phyloP scores from a whole-genome alignment of 23 tunicate species.

The Styela clava region DNA sequence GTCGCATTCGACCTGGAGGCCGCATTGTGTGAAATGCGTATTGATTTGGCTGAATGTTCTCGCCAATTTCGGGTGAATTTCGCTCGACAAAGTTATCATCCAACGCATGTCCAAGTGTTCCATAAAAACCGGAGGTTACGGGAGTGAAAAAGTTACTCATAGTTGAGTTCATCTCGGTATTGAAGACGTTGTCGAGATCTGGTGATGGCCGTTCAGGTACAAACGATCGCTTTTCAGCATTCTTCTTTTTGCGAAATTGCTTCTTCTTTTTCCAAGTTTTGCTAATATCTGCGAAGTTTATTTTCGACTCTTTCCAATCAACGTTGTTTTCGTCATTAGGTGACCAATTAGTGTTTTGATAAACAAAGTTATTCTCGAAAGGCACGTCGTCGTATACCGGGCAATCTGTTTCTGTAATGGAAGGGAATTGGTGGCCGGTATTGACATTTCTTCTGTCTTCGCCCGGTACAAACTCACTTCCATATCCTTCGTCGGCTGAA shows the following conservation, averaged over 20 bases:
- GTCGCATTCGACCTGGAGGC: constrained; percentile 67
- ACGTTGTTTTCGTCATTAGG: not conserved
- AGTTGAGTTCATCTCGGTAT: not conserved
- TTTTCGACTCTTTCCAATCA: constrained; percentile 2
- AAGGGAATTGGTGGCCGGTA: not conserved
- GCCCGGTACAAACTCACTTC: not conserved
- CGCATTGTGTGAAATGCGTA: constrained; percentile 60
- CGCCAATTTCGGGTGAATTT: not conserved
- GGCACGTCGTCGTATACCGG: not conserved
- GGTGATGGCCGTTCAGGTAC: not conserved
- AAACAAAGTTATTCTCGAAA: not conserved
- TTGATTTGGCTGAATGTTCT: not conserved
- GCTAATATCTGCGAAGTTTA: not conserved
- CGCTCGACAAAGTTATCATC: constrained; percentile 5
- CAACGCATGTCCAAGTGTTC: not conserved
- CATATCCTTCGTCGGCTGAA: not conserved
- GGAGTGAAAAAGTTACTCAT: not conserved
- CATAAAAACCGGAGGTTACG: not conserved
- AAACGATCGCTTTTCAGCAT: not conserved
- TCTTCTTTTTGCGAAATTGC: not conserved
- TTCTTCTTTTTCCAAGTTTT: not conserved
- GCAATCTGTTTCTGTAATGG: not conserved
- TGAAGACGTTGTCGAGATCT: constrained; percentile 4
- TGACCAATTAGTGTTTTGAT: not conserved
- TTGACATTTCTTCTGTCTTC: not conserved